A percentile compares a stretch with the other conserved stretches of the same genome.
Evolutionary conservation across 2,113 vertebrate genomes (phyloP).

Genomic region (Otocyon megalotis): DNA sequence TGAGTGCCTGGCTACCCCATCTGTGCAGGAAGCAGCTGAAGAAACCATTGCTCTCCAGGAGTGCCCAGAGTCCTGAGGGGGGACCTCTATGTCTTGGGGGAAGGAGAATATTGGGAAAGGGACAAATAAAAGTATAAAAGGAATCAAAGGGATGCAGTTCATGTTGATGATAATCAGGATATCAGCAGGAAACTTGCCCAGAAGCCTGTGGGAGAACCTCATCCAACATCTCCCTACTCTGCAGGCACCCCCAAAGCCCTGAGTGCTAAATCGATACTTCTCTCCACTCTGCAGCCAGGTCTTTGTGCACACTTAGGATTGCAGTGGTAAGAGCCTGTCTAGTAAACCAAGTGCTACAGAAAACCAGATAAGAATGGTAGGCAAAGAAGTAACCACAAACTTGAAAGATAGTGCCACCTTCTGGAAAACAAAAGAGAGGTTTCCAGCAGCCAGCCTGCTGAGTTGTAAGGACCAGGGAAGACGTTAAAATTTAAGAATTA

Average conservation of each 20-base stretch:
- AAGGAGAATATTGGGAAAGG: neutral
- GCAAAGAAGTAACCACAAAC: neutral
- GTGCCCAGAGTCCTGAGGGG: neutral
- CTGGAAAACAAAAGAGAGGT: neutral
- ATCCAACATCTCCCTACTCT: neutral
- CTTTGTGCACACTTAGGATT: neutral
- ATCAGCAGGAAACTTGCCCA: neutral
- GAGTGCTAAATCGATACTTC: neutral
- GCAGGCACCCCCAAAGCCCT: neutral
- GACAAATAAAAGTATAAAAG: neutral
- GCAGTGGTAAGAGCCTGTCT: neutral
- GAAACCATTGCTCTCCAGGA: neutral
- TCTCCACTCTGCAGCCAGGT: neutral
- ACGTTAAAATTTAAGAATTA: neutral
- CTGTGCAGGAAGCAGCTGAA: neutral
- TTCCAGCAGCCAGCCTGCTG: neutral
- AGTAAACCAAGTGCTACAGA: neutral
- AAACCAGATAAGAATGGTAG: neutral
- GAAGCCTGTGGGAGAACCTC: neutral
- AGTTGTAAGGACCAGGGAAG: neutral
- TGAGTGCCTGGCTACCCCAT: neutral
- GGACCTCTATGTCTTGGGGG: neutral
- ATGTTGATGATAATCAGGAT: neutral
- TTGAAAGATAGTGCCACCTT: slow-evolving; percentile 34
- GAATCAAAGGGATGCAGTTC: neutral